Percentiles rank a stretch among this genome's conserved stretches.
phyloP scores from a whole-genome alignment of 1,140 invertebrate genomes.

The Drosophila mauritiana region DNA sequence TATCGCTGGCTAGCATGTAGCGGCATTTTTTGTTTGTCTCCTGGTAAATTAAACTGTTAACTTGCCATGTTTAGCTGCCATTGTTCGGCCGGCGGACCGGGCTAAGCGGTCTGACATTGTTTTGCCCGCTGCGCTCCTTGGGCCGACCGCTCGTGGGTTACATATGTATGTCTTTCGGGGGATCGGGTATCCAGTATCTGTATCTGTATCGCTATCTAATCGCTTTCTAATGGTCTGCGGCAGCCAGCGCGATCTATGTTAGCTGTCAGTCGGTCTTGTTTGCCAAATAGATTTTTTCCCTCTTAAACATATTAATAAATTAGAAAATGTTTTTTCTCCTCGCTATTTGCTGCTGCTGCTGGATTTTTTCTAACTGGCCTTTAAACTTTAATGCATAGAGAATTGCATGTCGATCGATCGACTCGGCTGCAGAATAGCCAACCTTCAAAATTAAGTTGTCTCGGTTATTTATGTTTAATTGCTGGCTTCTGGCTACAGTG shows the following conservation, averaged over 20 bases:
- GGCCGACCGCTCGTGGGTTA: constrained; percentile 57
- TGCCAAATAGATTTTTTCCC: constrained; percentile 73
- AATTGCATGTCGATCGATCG: constrained; percentile 72
- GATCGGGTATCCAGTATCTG: constrained; percentile 53
- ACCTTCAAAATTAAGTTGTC: constrained; percentile 82
- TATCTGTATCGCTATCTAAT: constrained; percentile 82
- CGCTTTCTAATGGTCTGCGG: constrained; percentile 76
- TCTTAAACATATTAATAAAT: constrained; percentile 80
- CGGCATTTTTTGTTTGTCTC: constrained; percentile 70
- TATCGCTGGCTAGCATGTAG: constrained; percentile 55
- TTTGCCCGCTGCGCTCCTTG: constrained; percentile 28
- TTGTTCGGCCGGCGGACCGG: constrained; percentile 62
- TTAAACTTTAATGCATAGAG: constrained; percentile 74
- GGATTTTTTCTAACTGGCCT: constrained; percentile 56
- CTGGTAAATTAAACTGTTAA: constrained; percentile 81
- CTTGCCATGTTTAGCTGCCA: constrained; percentile 83
- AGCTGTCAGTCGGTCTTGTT: constrained; percentile 74
- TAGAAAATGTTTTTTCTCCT: constrained; percentile 73
- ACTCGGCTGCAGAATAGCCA: constrained; percentile 34
- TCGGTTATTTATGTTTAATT: constrained; percentile 68
- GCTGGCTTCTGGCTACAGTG: constrained; percentile 32
- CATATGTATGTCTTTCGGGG: constrained; percentile 53
- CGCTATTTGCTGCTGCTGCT: constrained; percentile 1
- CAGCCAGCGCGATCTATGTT: constrained; percentile 77
- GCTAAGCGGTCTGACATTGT: constrained; percentile 65